A percentile compares a stretch with the other conserved stretches of the same genome.
phyloP scores from a whole-genome alignment of 1,140 invertebrate genomes.

The Heterodera carotae region DNA sequence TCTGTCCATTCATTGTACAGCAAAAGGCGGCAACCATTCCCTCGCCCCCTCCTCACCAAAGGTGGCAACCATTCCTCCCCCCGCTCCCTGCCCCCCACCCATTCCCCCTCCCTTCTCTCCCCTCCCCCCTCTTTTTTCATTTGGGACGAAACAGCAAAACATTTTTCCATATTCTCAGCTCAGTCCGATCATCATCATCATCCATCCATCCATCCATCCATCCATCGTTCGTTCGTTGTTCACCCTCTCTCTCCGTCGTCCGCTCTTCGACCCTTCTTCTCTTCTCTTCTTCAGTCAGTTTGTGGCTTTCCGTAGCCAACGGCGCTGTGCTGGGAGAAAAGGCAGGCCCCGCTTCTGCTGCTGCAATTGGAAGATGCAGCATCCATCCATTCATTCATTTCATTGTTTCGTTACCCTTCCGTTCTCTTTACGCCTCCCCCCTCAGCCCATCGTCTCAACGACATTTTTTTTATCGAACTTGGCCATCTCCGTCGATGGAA shows the following conservation, averaged over 20 bases:
- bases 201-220: too few relatives aligned
- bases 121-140: neutral
- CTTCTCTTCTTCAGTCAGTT: neutral
- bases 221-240: neutral
- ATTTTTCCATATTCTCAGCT: neutral
- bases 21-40: neutral
- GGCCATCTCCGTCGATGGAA: neutral
- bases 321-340: neutral
- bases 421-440: neutral
- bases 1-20: neutral
- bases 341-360: too few relatives aligned
- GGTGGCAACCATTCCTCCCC: too few relatives aligned
- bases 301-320: conserved; percentile 1
- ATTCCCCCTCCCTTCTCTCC: neutral
- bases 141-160: neutral
- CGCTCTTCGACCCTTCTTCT: neutral
- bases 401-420: neutral
- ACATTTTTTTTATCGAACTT: conserved; percentile 19
- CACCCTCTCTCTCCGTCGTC: too few relatives aligned
- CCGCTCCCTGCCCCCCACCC: too few relatives aligned
- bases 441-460: too few relatives aligned
- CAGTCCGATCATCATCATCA: too few relatives aligned
- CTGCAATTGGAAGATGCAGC: neutral
- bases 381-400: too few relatives aligned
- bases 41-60: too few relatives aligned